phyloP scores from a whole-genome alignment of 2,888 invertebrate genomes.

The Hipparchia sbordonii region DNA sequence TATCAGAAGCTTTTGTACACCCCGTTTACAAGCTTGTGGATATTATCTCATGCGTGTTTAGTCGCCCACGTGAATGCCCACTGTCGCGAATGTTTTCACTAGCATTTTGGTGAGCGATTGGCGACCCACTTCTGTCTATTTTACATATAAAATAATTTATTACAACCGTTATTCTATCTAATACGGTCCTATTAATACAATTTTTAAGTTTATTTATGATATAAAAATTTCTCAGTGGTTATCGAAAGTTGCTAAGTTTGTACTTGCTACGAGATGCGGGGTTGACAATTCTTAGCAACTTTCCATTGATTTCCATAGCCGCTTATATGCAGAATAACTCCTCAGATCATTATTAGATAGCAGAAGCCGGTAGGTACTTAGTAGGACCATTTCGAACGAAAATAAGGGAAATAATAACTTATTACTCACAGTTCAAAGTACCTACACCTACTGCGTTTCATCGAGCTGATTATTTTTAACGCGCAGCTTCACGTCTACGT shows the following conservation, averaged over 20 bases:
- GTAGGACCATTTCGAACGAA: background rate
- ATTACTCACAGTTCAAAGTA: conserved; percentile 6
- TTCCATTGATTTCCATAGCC: background rate
- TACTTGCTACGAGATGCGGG: no score
- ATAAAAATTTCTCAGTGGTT: no score
- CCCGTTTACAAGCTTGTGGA: conserved; percentile 42
- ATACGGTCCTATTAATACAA: background rate
- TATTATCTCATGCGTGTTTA: conserved; percentile 40
- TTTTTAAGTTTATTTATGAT: background rate
- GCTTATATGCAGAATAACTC: no score
- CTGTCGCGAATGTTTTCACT: conserved; percentile 62
- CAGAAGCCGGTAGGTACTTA: background rate
- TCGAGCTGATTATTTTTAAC: conserved; percentile 36
- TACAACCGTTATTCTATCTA: conserved; percentile 8
- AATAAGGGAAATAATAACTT: background rate
- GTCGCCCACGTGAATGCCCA: conserved; percentile 60
- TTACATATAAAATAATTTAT: conserved; percentile 25
- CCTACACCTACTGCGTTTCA: conserved; percentile 22
- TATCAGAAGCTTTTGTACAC: conserved; percentile 2
- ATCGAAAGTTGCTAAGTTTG: no score
- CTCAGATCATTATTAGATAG: background rate
- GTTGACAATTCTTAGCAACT: background rate
- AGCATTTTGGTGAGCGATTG: conserved; percentile 55
- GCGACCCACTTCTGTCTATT: conserved; percentile 41
- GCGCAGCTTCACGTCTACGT: conserved; percentile 28